Evolutionary conservation across 2,797 vertebrate species (phyloP).

Genomic region (Mico argentatus): DNA sequence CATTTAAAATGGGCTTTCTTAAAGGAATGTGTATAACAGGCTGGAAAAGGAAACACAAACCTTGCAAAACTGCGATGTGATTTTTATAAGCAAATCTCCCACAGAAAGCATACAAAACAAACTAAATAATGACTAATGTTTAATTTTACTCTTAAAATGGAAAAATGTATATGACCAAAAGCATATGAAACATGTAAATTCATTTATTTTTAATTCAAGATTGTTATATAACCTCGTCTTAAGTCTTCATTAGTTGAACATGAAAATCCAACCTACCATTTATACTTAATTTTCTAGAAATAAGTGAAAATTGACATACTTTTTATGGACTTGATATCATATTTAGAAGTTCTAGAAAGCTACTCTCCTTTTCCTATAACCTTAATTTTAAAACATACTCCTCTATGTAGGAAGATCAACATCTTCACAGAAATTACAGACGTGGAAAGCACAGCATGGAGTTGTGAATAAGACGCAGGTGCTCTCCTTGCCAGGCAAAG

Average conservation of each 20-base stretch:
- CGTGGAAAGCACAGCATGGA: not conserved
- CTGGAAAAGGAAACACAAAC: constrained; percentile 49
- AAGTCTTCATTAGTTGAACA: not conserved
- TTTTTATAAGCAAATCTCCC: constrained; percentile 23
- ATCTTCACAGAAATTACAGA: not conserved
- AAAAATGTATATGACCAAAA: not conserved
- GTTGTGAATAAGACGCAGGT: not conserved
- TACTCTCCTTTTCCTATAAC: not conserved
- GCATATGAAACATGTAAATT: not conserved
- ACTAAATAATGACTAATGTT: not conserved
- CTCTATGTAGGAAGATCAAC: not conserved
- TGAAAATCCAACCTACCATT: not conserved
- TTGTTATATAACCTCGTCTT: not conserved
- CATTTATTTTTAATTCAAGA: constrained; percentile 11
- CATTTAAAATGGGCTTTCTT: constrained; percentile 51
- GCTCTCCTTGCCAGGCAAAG: not conserved
- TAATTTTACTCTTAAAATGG: constrained; percentile 27
- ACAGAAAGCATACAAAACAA: not conserved
- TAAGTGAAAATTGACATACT: not conserved
- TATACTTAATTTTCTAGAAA: not conserved
- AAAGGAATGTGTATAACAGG: constrained; percentile 31
- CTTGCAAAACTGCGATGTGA: not conserved
- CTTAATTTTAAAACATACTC: not conserved
- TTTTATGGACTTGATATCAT: not conserved
- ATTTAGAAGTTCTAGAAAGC: constrained; percentile 23